Evolutionary conservation across 1,140 invertebrate species (phyloP), one percentile per base, ranked within the genome.

Genomic region (Bathynomus jamesi): DNA sequence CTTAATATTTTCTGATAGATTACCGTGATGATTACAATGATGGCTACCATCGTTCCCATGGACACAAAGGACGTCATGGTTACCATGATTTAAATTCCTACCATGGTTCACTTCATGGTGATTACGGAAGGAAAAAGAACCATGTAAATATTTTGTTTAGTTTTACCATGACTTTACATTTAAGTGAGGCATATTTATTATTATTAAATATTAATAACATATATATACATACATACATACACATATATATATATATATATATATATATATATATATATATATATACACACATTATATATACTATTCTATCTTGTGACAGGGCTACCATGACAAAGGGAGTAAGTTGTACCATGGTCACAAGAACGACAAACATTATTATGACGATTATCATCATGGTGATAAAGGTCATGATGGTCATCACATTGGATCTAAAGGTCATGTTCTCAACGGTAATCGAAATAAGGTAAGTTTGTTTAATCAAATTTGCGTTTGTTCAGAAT

Each of bases 241-340:
- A 53, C 21, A 53, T 53, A 53, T 53, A 53, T 53, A 53, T 53
- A 53, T 53, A 53, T 53, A 53, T 53, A 53, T 53, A 53, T 53
- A 53, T 53, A 53, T 53, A 53, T 53, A 53, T 53, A 53, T 53
- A 53, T 53, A 53, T 53, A 53, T 53, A 53, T 53, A 53, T 53
- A 53, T 53, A 53, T 53, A 53, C 21, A 53, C 21, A 53, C 21
- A 5, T 53, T 2, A 53, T 17, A 53, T 53, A 1, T 53, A 3
- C 2, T 17, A 2, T 53, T 53, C 2, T 17, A 17, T 2, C 1
- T 53, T 3, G 5, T 53, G 1, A 40, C 2, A 53, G 40, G 40
- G 40, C 5, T 53, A 2, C 40, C 40, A 53, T 21, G 21, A 2
- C 2, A 53, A 53, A 17, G 40, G 40, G 5, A 21, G 40, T 17